Evolutionary conservation across 2,113 vertebrate species (phyloP), one percentile per base, ranked within the genome.

Genomic region (Glareola pratincola): DNA sequence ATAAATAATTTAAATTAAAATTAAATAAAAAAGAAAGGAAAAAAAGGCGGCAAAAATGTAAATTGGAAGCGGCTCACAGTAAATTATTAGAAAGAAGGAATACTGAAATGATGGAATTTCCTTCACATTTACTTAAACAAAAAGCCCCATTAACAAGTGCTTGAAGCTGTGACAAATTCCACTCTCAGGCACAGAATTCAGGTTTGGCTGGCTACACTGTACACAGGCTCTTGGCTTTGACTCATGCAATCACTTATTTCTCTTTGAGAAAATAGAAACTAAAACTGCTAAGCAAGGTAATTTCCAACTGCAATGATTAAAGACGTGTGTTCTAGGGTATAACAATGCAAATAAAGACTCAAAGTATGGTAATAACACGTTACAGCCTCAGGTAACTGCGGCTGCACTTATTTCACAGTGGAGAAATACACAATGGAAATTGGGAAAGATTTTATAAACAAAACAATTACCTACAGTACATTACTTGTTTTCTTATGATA

Each of bases 221-320:
- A 82, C 66, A 79, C 45, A 82, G 69, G 17, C 79, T 92, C 45
- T 17, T 94, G 92, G 85, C 91, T 95, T 68, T 76, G 86, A 92
- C 76, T 96, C 82, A 95, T 30, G 43, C 74, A 91, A 94, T 68
- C 85, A 56, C 72, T 90, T 68, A 77, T 11, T 77, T 47, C 72
- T 73, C 74, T 87, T 66, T 71, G 63, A 95, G 90, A 74, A 97
- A 95, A 91, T 14, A 94, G 83, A 93, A 96, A 91, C 91, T 79
- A 43, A 91, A 92, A 94, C 64, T 94, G 91, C 92, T 69, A 95
- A 89, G 80, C 85, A 91, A 94, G 73, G 69, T 84, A 87, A 91
- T 95, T 96, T 94, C 86, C 91, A 96, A 68, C 67, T 59, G 63
- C 0, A 0, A 30, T 91, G 68, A 96, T 72, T 89, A 92, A 94